These are phyloP conservation scores for Tetragonisca angustula DNA, from an alignment of 2,888 invertebrate genomes.

Conservation along the genomic window DNA sequence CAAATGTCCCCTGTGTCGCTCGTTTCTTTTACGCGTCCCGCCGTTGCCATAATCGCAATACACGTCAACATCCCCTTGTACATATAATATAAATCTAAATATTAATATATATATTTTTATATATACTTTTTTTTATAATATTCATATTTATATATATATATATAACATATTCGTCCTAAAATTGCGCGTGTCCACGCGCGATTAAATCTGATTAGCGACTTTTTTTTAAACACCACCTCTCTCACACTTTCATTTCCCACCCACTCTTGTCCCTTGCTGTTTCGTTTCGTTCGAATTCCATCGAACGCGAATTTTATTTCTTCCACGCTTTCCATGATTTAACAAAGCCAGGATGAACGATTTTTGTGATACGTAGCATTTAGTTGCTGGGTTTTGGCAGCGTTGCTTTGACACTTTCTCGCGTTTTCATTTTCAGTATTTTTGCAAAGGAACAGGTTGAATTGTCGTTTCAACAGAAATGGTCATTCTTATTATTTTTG, in stretches of 20 bases:
- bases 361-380: not conserved
- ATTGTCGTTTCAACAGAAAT: too few relatives aligned
- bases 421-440: too few relatives aligned
- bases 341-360: not conserved
- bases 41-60: slow-evolving; percentile 66
- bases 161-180: slow-evolving; percentile 73
- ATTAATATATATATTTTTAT: slow-evolving; percentile 69
- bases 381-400: not conserved
- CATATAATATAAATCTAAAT: slow-evolving; percentile 69
- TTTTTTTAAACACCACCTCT: slow-evolving; percentile 21
- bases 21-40: slow-evolving; percentile 48
- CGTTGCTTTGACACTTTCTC: not conserved
- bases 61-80: slow-evolving; percentile 74
- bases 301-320: not conserved
- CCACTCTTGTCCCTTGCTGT: not conserved
- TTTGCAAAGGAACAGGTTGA: too few relatives aligned
- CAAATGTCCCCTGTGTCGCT: slow-evolving; percentile 54
- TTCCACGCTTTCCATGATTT: not conserved
- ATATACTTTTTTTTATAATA: slow-evolving; percentile 71
- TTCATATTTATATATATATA: slow-evolving; percentile 70
- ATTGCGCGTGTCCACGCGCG: slow-evolving; percentile 31
- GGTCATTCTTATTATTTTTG: too few relatives aligned
- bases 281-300: not conserved
- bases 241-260: slow-evolving; percentile 11
- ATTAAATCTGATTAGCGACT: slow-evolving; percentile 44